Base-by-base conservation (phyloP, 1,140 invertebrate genomes). In the Chionoecetes opilio region DNA sequence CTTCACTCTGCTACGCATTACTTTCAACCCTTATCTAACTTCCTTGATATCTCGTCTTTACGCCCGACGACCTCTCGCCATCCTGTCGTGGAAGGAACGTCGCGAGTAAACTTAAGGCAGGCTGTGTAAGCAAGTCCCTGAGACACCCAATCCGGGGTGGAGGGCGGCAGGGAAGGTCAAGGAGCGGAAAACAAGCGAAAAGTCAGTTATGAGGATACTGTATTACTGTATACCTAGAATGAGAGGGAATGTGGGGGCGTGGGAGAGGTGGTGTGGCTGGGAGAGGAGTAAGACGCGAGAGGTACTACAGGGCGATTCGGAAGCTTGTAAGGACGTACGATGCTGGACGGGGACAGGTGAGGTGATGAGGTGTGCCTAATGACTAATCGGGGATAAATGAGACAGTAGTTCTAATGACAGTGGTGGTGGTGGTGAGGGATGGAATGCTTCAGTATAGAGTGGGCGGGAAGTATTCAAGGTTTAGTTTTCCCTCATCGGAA, bases 101-200 rank as follows among this genome's bases (percentile, higher is more conserved):
- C 11, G 63, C 21, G 63, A 21, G 63, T 75, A 75, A 75, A 75
- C 63, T 75, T 26, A 26, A 5, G 5, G n/a, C 63, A 75, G 26
- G 63, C 63, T 75, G 63, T 75, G 63, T 75, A 75, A 75, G 21
- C 63, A 75, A 75, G 63, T 26, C n/a, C 21, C 11, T 75, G 21
- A n/a, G 63, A 75, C 63, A 75, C 63, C 63, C 63, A n/a, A 75
- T 26, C 21, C 63, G 63, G 11, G 5, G n/a, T 21, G 21, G 63
- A n/a, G 0, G 46, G 46, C 46, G 46, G 46, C 46, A 17, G 46
- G 46, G 46, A 53, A 17, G 46, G 46, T 53, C n/a, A n/a, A 46
- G 41, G 26, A 26, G n/a, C 63, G 63, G 63, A 75, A 75, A 75
- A 75, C n/a, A 75, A 75, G 63, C 63, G 63, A 75, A 75, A 75